Percentiles rank a stretch among this genome's conserved stretches.
phyloP scores from a whole-genome alignment of 2,113 vertebrate genomes.

The Microcebus jonahi region DNA sequence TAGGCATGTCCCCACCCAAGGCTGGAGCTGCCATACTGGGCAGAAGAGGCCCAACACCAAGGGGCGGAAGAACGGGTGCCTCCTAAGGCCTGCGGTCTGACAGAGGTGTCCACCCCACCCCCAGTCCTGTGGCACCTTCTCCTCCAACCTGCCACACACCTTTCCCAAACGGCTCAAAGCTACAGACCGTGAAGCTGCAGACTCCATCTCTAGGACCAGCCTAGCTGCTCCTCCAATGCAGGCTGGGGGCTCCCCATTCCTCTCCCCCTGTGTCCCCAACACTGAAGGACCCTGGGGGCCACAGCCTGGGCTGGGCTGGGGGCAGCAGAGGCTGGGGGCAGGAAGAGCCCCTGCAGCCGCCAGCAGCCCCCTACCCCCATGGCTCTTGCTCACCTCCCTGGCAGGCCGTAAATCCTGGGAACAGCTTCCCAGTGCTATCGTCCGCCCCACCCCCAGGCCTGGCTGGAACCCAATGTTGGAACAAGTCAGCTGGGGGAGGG shows the following conservation, averaged over 20 bases:
- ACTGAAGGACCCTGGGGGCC: neutral
- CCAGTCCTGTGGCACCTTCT: accelerated
- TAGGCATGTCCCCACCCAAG: neutral
- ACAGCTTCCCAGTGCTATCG: neutral
- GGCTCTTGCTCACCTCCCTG: neutral
- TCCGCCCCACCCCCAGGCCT: accelerated
- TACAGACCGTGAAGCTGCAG: neutral
- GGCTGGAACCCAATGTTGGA: neutral
- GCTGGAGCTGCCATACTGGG: neutral
- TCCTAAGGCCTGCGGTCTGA: neutral
- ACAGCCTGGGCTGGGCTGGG: neutral
- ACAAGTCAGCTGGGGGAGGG: neutral
- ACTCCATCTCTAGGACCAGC: neutral
- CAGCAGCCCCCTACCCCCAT: neutral
- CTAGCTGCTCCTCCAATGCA: neutral
- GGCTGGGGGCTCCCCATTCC: neutral
- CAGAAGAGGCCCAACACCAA: neutral
- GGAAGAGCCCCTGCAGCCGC: neutral
- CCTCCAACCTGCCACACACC: neutral
- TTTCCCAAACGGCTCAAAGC: neutral
- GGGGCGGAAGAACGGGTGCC: neutral
- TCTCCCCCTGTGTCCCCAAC: neutral
- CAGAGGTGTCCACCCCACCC: neutral
- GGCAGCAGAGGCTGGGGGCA: neutral
- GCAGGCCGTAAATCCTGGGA: neutral